These are phyloP conservation scores for Dromius quadrimaculatus DNA, from an alignment of 2,888 invertebrate genomes.

Conservation along the genomic window DNA sequence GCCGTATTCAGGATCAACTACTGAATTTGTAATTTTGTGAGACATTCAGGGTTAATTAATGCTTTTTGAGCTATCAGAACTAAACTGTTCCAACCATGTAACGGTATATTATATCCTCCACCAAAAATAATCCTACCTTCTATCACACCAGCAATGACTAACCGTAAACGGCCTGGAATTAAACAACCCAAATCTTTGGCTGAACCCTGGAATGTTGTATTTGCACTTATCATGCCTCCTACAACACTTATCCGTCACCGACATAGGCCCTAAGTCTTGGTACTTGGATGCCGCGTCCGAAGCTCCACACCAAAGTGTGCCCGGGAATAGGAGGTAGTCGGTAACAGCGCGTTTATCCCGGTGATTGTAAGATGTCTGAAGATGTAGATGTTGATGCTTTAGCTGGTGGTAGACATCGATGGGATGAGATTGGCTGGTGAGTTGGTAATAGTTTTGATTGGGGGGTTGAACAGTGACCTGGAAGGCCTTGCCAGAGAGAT, in stretches of 20 bases:
- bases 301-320: slow-evolving; percentile 82
- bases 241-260: slow-evolving; percentile 78
- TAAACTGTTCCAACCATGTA: no score
- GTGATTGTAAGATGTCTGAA: neutral
- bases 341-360: neutral
- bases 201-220: slow-evolving; percentile 73
- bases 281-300: slow-evolving; percentile 72
- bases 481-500: no score
- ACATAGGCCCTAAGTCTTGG: slow-evolving; percentile 73
- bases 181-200: slow-evolving; percentile 73
- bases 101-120: no score
- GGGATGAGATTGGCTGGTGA: no score
- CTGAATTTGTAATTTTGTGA: no score
- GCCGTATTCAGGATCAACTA: no score
- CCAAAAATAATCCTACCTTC: slow-evolving; percentile 79
- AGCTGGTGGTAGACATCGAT: no score
- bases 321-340: slow-evolving; percentile 81
- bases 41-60: no score
- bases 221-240: slow-evolving; percentile 80
- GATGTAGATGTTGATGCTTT: neutral
- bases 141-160: slow-evolving; percentile 83
- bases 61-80: no score
- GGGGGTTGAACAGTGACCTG: no score
- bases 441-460: no score
- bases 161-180: slow-evolving; percentile 80